A percentile compares a stretch with the other conserved stretches of the same genome.
Conservation (phyloP, 2,113 vertebrate species). For the Polypterus bichir region DNA sequence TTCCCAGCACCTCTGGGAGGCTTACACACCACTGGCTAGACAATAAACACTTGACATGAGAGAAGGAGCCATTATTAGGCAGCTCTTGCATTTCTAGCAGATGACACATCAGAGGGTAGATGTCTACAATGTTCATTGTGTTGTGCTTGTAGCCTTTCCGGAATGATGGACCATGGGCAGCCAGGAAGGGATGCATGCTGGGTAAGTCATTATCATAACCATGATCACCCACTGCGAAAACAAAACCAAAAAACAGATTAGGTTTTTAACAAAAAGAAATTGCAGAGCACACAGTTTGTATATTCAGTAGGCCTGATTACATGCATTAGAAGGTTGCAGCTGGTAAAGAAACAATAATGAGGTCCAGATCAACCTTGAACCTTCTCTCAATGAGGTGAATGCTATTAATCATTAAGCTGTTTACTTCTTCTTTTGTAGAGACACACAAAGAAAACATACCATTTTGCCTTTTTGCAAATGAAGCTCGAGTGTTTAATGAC, state of each 20-base stretch:
- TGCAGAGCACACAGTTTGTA: not conserved
- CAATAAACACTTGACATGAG: conserved; percentile 56
- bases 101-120: conserved; percentile 90
- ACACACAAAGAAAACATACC: too few relatives aligned
- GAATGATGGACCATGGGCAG: conserved; percentile 73
- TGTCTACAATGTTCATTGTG: conserved; percentile 62
- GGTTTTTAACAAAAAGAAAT: not conserved
- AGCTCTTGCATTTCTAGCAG: conserved; percentile 56
- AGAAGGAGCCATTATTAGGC: conserved; percentile 76
- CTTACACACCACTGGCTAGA: conserved; percentile 54
- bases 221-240: conserved; percentile 75
- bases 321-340: not conserved
- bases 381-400: too few relatives aligned
- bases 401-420: too few relatives aligned
- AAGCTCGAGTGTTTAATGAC: too few relatives aligned
- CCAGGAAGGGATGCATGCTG: conserved; percentile 92
- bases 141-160: conserved; percentile 42
- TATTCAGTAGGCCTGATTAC: not conserved
- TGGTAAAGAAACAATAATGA: too few relatives aligned
- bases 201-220: conserved; percentile 78
- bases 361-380: too few relatives aligned
- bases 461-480: too few relatives aligned
- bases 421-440: too few relatives aligned
- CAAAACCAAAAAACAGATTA: conserved; percentile 6
- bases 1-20: conserved; percentile 45